Conservation (phyloP, 1,140 invertebrate genomes). For the Mizuhopecten yessoensis region DNA sequence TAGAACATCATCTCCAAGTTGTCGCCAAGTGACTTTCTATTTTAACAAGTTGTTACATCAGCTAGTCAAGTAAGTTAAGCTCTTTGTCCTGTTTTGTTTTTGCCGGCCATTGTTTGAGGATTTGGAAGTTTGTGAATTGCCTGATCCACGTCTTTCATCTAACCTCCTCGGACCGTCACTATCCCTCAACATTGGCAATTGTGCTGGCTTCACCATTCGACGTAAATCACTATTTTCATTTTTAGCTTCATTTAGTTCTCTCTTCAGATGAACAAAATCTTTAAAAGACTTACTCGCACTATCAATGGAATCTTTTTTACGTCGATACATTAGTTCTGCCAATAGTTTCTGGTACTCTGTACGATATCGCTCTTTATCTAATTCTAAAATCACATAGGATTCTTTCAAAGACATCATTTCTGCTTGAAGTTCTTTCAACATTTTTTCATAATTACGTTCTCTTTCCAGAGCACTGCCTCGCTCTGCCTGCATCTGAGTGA, state of each 20-base stretch:
- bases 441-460: constrained; percentile 55
- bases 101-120: not conserved
- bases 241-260: constrained; percentile 70
- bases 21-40: no score
- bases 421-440: constrained; percentile 58
- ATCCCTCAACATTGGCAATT: constrained; percentile 60
- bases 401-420: constrained; percentile 59
- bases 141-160: constrained; percentile 46
- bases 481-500: constrained; percentile 65
- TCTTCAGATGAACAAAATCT: constrained; percentile 76
- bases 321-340: constrained; percentile 60
- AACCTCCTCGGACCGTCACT: not conserved
- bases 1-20: no score
- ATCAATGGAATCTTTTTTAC: constrained; percentile 63
- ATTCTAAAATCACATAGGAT: constrained; percentile 48
- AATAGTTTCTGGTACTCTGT: constrained; percentile 60
- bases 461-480: constrained; percentile 54
- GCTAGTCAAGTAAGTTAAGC: not conserved
- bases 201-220: constrained; percentile 48
- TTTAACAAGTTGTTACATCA: not conserved
- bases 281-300: constrained; percentile 72
- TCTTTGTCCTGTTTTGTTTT: not conserved
- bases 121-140: constrained; percentile 46
- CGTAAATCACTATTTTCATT: constrained; percentile 74
- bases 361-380: constrained; percentile 55